These are phyloP conservation scores for Meandrusa payeni DNA, from an alignment of 2,888 invertebrate species.

Conservation along the genomic window DNA sequence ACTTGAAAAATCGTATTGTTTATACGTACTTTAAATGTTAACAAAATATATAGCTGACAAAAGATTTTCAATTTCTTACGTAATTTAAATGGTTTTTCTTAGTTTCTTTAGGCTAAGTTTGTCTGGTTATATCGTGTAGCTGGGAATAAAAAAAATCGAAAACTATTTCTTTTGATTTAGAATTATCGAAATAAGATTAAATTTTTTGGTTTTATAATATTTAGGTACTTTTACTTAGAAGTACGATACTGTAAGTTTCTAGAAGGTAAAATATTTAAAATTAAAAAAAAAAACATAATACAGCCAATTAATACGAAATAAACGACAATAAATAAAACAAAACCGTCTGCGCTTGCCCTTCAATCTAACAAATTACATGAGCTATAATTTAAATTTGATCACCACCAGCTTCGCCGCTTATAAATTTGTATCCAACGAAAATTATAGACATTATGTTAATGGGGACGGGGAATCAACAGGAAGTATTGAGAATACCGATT, in stretches of 20 bases:
- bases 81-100: background rate
- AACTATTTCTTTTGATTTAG: background rate
- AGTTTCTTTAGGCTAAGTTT: background rate
- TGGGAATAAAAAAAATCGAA: too few relatives aligned
- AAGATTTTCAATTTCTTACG: constrained; percentile 12
- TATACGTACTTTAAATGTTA: constrained; percentile 27
- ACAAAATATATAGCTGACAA: constrained; percentile 26
- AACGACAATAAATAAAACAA: background rate
- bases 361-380: constrained; percentile 27
- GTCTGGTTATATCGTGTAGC: background rate
- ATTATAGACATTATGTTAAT: constrained; percentile 32
- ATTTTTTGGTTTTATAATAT: too few relatives aligned
- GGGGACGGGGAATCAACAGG: constrained; percentile 22
- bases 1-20: constrained; percentile 37
- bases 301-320: background rate
- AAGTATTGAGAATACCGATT: constrained; percentile 20
- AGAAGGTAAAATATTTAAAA: too few relatives aligned
- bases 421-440: constrained; percentile 39
- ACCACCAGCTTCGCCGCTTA: constrained; percentile 35
- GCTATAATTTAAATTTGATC: constrained; percentile 37
- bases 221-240: too few relatives aligned
- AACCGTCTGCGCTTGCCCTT: constrained; percentile 28
- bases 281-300: too few relatives aligned
- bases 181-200: too few relatives aligned
- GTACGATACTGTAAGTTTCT: too few relatives aligned